Evolutionary conservation across 1,140 invertebrate species (phyloP), one percentile per base, ranked within the genome.

Genomic region (Acyrthosiphon pisum): DNA sequence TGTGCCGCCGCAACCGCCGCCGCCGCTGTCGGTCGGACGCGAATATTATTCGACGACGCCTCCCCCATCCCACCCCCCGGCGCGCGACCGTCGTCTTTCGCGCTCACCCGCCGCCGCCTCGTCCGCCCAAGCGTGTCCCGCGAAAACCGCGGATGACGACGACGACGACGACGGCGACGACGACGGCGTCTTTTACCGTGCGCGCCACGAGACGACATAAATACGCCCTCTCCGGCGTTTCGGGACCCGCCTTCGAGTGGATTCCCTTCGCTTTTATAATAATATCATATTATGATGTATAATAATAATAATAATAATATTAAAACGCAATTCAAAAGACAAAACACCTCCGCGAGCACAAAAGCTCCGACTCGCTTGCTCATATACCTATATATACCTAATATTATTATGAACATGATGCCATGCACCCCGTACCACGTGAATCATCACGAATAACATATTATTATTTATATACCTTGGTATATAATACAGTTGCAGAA

Each of bases 1-100:
- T 91, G 90, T 91, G 76, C 68, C 90, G 90, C 90, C 41, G 90
- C 56, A 41, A 60, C 90, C 90, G 41, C 44, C 44, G 90, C 87
- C n/a, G 87, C 48, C 48, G 87, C 22, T 8, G 86, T 87, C 86
- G 86, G 86, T 48, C 18, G 86, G 48, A 87, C 46, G 86, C 87
- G 35, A 89, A 89, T 41, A 41, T 53, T 56, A 89, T 76, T 48
- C 68, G 90, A 37, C 90, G 68, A 37, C 53, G 56, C 6, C 90
- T 9, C 60, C 26, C 90, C 14, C 56, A 35, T 11, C 46, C 0
- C n/a, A 4, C 26, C 7, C 90, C 30, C 1, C 44, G 8, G 18
- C 44, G 20, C 18, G 46, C 18, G 14, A n/a, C 90, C 23, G 30
- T 20, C 35, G 86, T 88, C 48, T 37, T 89, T 88, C 46, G 90